phyloP scores from a whole-genome alignment of 2,888 invertebrate genomes.

The Heteropelma amictum region DNA sequence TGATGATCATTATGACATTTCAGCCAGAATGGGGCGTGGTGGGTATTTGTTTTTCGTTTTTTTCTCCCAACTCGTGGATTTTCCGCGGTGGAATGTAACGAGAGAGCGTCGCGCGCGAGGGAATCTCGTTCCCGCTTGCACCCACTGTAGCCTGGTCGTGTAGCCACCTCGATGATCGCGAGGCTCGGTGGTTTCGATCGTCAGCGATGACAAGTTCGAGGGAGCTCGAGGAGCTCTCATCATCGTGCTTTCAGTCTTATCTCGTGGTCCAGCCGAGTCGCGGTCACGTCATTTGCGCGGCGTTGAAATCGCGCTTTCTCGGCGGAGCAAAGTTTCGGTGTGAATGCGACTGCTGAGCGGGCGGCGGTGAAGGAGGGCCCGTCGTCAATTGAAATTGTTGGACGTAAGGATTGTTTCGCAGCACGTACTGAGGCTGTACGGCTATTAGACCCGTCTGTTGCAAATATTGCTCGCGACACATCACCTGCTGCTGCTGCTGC shows the following conservation, averaged over 20 bases:
- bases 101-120: no score
- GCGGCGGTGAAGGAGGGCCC: constrained; percentile 61
- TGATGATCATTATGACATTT: background rate
- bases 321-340: constrained; percentile 65
- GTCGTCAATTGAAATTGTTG: constrained; percentile 72
- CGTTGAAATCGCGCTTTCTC: constrained; percentile 69
- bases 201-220: background rate
- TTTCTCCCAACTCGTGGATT: no score
- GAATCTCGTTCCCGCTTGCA: no score
- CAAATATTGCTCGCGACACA: constrained; percentile 72
- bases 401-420: constrained; percentile 71
- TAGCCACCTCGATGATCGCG: background rate
- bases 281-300: constrained; percentile 75
- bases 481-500: no score
- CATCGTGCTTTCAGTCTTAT: constrained; percentile 71
- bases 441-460: constrained; percentile 71
- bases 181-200: background rate
- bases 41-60: no score
- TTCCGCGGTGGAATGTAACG: no score
- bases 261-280: constrained; percentile 67
- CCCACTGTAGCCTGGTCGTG: no score
- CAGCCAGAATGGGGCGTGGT: background rate
- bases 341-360: no score
- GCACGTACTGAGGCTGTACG: constrained; percentile 67
- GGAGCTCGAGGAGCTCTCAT: background rate